A percentile compares a stretch with the other conserved stretches of the same genome.
These are phyloP conservation scores for Saccopteryx leptura DNA, from an alignment of 2,113 vertebrate genomes.

Conservation along the genomic window DNA sequence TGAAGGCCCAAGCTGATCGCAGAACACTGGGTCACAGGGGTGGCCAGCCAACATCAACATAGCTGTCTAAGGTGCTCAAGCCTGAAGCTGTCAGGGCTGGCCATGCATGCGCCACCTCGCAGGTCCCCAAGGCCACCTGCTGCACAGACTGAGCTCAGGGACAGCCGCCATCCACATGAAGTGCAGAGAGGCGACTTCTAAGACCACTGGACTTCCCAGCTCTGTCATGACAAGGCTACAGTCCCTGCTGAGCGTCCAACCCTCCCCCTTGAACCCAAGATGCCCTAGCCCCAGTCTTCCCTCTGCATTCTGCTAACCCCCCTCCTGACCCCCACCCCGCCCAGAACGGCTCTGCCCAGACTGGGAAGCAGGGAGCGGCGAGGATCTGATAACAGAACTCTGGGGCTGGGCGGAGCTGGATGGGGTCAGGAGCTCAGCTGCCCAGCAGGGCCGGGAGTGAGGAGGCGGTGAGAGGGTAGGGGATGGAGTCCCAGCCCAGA, in stretches of 20 bases:
- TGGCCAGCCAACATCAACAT: fast-evolving
- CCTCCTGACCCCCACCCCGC: neutral
- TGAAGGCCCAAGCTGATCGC: neutral
- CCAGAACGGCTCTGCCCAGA: neutral
- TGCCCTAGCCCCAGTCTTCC: fast-evolving
- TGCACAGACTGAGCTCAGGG: neutral
- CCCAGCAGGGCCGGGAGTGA: too few species aligned
- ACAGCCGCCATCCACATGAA: fast-evolving
- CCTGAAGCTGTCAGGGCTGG: neutral
- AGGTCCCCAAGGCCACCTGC: too few species aligned
- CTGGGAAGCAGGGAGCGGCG: neutral
- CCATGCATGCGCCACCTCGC: fast-evolving
- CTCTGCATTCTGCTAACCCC: neutral
- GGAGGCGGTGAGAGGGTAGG: fast-evolving
- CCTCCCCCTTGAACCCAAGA: neutral
- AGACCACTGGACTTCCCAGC: neutral
- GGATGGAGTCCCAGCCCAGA: neutral
- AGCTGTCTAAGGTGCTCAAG: neutral
- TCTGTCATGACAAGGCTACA: fast-evolving
- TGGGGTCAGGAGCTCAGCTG: neutral
- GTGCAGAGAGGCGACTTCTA: fast-evolving
- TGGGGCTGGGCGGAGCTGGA: neutral
- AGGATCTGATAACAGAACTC: too few species aligned
- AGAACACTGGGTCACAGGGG: fast-evolving
- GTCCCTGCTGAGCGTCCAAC: fast-evolving